Base-by-base conservation (phyloP, 2,113 vertebrate species). In the Corythornis vintsioides region DNA sequence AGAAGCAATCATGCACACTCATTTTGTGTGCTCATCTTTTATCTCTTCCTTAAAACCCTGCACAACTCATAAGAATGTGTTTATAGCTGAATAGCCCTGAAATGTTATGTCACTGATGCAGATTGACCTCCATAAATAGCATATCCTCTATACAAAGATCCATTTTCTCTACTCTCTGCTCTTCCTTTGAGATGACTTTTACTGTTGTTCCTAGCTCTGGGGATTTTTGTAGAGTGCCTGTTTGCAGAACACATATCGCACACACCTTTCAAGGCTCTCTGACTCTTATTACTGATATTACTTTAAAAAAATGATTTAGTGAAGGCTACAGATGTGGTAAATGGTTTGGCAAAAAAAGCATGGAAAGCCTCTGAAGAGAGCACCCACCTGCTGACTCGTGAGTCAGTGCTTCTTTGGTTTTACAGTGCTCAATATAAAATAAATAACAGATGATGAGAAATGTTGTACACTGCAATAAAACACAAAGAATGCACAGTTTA, bases 51-150 rank as follows among this genome's bases (percentile, higher is more conserved):
- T 88, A 83, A 91, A 96, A 79, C 56, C 12, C 18, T 52, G 69
- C 57, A 78, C 17, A 0, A 61, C 79, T 48, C 67, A 80, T 56
- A 24, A 66, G 56, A 76, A 88, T 88, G 56, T 78, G 52, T 95
- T 93, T 89, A 93, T 92, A 90, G 88, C 69, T 95, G 81, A 94
- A 72, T 63, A 83, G 70, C n/a, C 74, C 73, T 77, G 74, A 64
- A 87, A 76, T 91, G 94, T 96, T 95, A 52, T 85, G 78, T 93
- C 65, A 2, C 69, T 77, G 85, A 94, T 94, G 88, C 67, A 95
- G 95, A 95, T 80, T 96, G 79, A 92, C 82, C 90, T 89, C 94
- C 88, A 94, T 92, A 91, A 97, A 95, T 86, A 96, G 75, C 65
- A 94, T 66, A 78, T 95, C 78, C 90, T 95, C 45, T 56, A 73